phyloP scores from a whole-genome alignment of 2,113 vertebrate species.

The Carlito syrichta region DNA sequence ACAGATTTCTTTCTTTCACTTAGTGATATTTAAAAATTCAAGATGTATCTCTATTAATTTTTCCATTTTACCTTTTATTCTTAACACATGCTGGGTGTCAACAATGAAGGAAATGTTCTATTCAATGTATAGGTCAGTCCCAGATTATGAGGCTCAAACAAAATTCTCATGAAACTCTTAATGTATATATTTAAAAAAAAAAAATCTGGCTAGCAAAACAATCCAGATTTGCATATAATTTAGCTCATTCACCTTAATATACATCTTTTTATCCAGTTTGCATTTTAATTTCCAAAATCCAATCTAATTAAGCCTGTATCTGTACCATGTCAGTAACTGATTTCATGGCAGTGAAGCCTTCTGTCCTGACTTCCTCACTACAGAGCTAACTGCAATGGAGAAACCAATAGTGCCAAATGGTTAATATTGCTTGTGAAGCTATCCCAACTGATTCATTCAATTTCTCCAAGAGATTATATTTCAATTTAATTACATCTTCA shows the following conservation, averaged over 20 bases:
- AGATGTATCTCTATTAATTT: neutral
- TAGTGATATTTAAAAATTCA: neutral
- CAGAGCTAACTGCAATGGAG: neutral
- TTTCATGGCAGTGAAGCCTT: neutral
- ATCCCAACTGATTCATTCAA: neutral
- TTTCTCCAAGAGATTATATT: neutral
- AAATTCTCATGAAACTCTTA: neutral
- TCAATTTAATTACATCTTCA: neutral
- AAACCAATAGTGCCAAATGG: neutral
- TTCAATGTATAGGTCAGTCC: neutral
- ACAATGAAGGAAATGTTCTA: neutral
- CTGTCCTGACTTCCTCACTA: neutral
- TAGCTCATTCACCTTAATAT: neutral
- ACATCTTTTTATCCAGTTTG: neutral
- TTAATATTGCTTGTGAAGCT: neutral
- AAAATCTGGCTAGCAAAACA: neutral
- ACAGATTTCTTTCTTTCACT: neutral
- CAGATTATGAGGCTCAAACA: neutral
- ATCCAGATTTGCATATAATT: neutral
- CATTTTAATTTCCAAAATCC: neutral
- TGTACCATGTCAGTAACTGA: neutral
- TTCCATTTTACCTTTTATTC: neutral
- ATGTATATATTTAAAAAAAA: neutral
- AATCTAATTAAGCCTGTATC: neutral
- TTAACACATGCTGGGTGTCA: neutral